Evolutionary conservation across 2,888 invertebrate species (phyloP).

Genomic region (Melanostoma scalare): DNA sequence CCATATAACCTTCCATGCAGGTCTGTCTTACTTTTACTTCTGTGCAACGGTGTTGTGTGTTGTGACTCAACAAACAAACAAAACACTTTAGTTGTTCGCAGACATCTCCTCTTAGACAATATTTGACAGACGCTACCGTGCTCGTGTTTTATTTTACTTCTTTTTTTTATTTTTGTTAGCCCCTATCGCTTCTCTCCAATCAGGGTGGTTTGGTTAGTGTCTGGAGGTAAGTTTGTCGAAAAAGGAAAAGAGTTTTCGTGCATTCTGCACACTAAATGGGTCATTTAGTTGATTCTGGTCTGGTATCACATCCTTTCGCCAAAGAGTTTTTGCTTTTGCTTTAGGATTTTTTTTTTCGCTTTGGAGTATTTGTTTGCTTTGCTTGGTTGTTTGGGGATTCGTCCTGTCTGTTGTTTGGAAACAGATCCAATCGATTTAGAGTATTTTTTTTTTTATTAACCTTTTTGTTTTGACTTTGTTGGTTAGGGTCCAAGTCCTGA

Average conservation of each 20-base stretch:
- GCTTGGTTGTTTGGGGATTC: background rate
- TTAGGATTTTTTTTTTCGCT: background rate
- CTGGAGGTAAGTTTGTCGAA: background rate
- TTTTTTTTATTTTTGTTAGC: background rate
- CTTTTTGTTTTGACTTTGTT: constrained; percentile 2
- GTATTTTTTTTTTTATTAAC: background rate
- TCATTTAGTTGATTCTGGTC: background rate
- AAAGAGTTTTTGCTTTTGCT: no score
- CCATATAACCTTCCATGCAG: no score
- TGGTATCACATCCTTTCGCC: constrained; percentile 22
- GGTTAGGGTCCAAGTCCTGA: constrained; percentile 30
- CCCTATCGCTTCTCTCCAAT: constrained; percentile 25
- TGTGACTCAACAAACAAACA: constrained; percentile 47
- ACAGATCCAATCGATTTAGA: constrained; percentile 12
- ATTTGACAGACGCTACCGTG: constrained; percentile 10
- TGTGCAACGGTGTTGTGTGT: constrained; percentile 1
- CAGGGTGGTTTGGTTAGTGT: no score
- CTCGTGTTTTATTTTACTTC: no score
- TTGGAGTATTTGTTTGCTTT: background rate
- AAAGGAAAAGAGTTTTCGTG: background rate
- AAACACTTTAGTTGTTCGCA: background rate
- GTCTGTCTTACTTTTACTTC: constrained; percentile 21
- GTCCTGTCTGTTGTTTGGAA: background rate
- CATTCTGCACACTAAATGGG: constrained; percentile 18
- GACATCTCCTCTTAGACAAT: constrained; percentile 28